A percentile compares a stretch with the other conserved stretches of the same genome.
phyloP scores from a whole-genome alignment of 2,797 vertebrate species.

The Sebastiscus tertius region DNA sequence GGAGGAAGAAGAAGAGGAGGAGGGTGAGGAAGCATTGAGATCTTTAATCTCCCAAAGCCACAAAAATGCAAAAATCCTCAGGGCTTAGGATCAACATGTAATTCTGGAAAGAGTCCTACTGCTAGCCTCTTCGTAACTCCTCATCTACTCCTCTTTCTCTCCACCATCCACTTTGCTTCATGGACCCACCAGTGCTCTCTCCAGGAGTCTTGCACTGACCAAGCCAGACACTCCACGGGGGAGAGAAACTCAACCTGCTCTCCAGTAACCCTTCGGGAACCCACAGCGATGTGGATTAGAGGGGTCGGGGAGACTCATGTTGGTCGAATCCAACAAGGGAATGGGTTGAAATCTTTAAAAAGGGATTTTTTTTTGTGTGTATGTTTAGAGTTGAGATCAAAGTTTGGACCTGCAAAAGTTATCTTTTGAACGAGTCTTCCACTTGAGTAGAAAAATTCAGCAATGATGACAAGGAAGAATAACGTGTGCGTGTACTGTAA shows the following conservation, averaged over 20 bases:
- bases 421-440: constrained; percentile 63
- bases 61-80: constrained; percentile 76
- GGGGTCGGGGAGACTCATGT: neutral
- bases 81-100: constrained; percentile 75
- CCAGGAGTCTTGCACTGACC: constrained; percentile 59
- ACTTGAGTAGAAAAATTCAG: constrained; percentile 41
- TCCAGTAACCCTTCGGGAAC: constrained; percentile 41
- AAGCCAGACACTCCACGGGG: constrained; percentile 55
- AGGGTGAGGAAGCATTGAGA: constrained; percentile 24
- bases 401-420: constrained; percentile 38
- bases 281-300: constrained; percentile 40
- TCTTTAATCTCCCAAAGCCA: constrained; percentile 58
- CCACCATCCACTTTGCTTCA: constrained; percentile 3
- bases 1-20: constrained; percentile 1
- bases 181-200: constrained; percentile 14
- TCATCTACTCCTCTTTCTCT: constrained; percentile 38
- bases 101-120: constrained; percentile 62
- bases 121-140: constrained; percentile 35
- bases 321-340: constrained; percentile 4
- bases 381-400: constrained; percentile 37
- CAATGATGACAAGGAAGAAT: constrained; percentile 20
- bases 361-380: constrained; percentile 42
- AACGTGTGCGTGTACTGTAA: constrained; percentile 28
- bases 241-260: constrained; percentile 28
- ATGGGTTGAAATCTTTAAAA: constrained; percentile 45